Evolutionary conservation across 92 coral and sea anemone species (phyloP), one percentile per base, ranked within the genome.

Genomic region (Palythoa grandiflora): DNA sequence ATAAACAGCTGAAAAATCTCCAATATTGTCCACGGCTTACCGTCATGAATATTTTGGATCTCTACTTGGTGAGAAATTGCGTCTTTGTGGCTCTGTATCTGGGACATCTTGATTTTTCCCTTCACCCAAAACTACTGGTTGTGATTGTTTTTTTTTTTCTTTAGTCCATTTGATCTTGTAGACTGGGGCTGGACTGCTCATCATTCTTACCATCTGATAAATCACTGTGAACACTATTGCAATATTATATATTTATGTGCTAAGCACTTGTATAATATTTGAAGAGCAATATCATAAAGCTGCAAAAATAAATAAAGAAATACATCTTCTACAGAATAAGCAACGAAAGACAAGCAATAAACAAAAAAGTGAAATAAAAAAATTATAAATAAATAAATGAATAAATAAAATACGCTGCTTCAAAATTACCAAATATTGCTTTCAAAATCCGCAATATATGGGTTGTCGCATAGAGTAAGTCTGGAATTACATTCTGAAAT

Each of bases 11-110:
- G 53, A 72, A 72, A 72, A 72, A 72, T 39, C 21, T 72, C 52
- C 47, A 59, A 79, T 13, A 70, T 71, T 19, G 44, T 47, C 84
- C 60, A 61, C 6, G 38, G 60, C 47, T 55, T 60, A 9, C 9
- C 51, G 73, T 10, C 15, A 68, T 5, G 1, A 44, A 38, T 72
- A 72, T 38, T 79, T 60, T 73, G 84, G 68, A 2, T 79, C 84
- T 57, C 84, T 60, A 6, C 84, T 38, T 14, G 84, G 84, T 38
- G 84, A 13, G 21, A 79, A 79, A 3, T n/a, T 47, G 17, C 11
- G 47, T 36, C 84, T 79, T 39, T 57, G 71, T 57, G 73, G 85
- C 52, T 59, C 71, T 55, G 28, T 38, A 79, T 79, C 85, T 13
- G 73, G 73, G 10, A 57, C 47, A 16, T 39, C 35, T 53, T 61